Evolutionary conservation across 2,113 vertebrate species (phyloP).

Genomic region (Lates calcarifer): DNA sequence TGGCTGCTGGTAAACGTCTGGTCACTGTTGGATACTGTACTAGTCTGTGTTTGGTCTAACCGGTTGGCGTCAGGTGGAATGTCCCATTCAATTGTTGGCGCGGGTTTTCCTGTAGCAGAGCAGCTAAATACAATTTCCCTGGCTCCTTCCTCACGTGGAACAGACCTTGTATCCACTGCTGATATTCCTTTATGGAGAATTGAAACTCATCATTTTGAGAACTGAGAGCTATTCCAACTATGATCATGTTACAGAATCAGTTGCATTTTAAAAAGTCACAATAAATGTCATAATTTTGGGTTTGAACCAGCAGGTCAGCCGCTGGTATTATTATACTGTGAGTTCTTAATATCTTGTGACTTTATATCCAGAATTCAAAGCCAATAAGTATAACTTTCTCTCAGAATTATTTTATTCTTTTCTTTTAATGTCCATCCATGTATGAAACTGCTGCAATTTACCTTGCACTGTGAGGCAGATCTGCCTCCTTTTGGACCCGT

Average conservation of each 20-base stretch:
- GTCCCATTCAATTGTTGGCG: constrained; percentile 73
- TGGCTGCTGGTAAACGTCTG: constrained; percentile 62
- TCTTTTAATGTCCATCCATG: background rate
- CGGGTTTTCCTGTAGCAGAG: constrained; percentile 81
- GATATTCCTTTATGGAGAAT: constrained; percentile 74
- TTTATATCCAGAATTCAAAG: too few species aligned
- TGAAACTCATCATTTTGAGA: background rate
- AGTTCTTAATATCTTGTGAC: background rate
- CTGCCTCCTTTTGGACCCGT: constrained; percentile 68
- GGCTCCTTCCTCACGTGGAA: fast-evolving
- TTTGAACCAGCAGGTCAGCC: background rate
- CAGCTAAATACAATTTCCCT: constrained; percentile 66
- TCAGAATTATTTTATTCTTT: too few species aligned
- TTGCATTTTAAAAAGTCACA: too few species aligned
- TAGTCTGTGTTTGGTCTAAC: fast-evolving
- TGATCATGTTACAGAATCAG: too few species aligned
- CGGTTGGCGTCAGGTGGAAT: fast-evolving
- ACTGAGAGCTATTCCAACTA: background rate
- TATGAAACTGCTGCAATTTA: constrained; percentile 30
- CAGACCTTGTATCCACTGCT: constrained; percentile 11
- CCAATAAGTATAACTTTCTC: too few species aligned
- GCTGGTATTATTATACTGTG: background rate
- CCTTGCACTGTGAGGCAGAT: constrained; percentile 79
- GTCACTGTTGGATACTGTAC: constrained; percentile 43
- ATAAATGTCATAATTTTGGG: too few species aligned